Evolutionary conservation across 92 coral and sea anemone genomes (phyloP).

Genomic region (Micromussa lordhowensis): DNA sequence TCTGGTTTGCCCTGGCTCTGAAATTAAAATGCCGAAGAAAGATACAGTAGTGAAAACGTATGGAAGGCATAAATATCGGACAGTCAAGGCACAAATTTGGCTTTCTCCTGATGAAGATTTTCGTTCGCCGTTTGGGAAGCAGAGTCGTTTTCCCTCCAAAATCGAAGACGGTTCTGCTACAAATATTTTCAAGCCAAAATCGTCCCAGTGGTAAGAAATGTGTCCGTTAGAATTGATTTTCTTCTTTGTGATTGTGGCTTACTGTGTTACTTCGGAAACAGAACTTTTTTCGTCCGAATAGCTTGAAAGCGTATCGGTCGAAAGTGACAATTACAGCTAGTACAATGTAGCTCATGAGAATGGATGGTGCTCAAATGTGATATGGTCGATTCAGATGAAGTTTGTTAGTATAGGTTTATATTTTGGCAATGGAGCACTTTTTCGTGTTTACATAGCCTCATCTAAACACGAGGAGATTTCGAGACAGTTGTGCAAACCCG

Average conservation of each 20-base stretch:
- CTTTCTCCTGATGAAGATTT: constrained; percentile 61
- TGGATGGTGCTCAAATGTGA: too few relatives aligned
- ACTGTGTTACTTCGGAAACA: not conserved
- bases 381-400: too few relatives aligned
- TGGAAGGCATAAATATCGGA: constrained; percentile 86
- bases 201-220: constrained; percentile 27
- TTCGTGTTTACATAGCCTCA: too few relatives aligned
- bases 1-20: not conserved
- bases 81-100: constrained; percentile 82
- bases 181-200: constrained; percentile 23
- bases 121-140: constrained; percentile 36
- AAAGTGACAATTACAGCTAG: too few relatives aligned
- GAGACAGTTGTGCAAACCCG: too few relatives aligned
- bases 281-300: not conserved
- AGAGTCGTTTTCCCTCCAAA: constrained; percentile 25
- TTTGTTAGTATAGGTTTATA: too few relatives aligned
- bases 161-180: constrained; percentile 31
- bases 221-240: not conserved
- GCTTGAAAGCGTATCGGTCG: too few relatives aligned
- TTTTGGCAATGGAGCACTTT: too few relatives aligned
- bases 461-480: too few relatives aligned
- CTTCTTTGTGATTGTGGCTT: not conserved
- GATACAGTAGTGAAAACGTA: constrained; percentile 74
- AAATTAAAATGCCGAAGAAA: constrained; percentile 70
- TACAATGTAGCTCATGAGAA: too few relatives aligned